Evolutionary conservation across 2,113 vertebrate genomes (phyloP).

Genomic region (Herpetotheres cachinnans): DNA sequence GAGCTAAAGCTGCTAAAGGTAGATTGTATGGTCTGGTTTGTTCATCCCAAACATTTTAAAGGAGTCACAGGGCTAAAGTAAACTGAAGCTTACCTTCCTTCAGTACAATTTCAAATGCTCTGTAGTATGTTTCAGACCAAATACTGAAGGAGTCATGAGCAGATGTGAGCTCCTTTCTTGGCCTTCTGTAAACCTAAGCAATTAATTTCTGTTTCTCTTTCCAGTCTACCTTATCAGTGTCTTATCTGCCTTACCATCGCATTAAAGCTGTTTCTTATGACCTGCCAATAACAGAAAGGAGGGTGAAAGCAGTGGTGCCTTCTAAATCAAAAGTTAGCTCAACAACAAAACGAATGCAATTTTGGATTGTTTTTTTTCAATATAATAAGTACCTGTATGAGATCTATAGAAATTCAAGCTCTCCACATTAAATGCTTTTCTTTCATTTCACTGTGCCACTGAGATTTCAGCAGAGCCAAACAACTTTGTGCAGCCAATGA

Average conservation of each 20-base stretch:
- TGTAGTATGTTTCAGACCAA: background rate
- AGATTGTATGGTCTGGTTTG: background rate
- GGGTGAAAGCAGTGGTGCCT: background rate
- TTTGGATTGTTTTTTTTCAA: background rate
- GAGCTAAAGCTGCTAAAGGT: background rate
- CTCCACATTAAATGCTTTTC: background rate
- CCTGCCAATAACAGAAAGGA: background rate
- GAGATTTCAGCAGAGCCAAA: background rate
- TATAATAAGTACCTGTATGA: background rate
- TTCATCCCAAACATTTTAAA: background rate
- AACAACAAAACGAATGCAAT: background rate
- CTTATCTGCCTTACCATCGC: background rate
- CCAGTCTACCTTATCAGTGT: background rate
- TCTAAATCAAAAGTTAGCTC: background rate
- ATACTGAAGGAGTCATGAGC: background rate
- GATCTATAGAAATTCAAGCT: background rate
- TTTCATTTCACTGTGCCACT: constrained; percentile 2
- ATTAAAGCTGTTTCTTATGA: background rate
- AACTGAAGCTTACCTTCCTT: background rate
- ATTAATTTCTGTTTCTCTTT: background rate
- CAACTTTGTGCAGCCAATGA: background rate
- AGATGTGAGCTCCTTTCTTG: background rate
- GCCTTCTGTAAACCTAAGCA: background rate
- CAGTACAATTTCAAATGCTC: background rate
- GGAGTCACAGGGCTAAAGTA: background rate